Base-by-base conservation (phyloP, 2,888 invertebrate species). In the Dryobotodes eremita region DNA sequence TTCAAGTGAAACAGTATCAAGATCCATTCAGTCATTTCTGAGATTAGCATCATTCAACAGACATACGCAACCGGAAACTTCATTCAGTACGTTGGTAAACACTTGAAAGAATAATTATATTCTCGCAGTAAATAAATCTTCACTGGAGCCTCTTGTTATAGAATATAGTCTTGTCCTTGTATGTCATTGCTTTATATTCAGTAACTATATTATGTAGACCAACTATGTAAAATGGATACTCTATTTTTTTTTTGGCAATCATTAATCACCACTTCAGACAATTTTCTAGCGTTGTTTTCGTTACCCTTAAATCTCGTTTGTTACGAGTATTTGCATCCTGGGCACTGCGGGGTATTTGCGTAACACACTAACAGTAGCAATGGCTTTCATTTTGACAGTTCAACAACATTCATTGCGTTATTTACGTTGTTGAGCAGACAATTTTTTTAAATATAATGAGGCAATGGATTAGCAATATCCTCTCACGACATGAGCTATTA, bases 1-100 rank as follows among this genome's bases (percentile, higher is more conserved):
- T 4, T 7, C 42, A 42, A 42, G 42, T 42, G 42, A 42, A 42
- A 42, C 42, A 42, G 1, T 17, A 76, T 77, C 61, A 31, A 23
- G 10, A 62, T 78, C 20, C 20, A 61, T 62, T 23, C 62, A 53
- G 17, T 20, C 0, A 79, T 79, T 53, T 46, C 23, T 50, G 50
- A 61, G 61, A 75, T 75, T 50, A 75, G 42, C 50, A 62, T 31
- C 26, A 46, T 26, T 23, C 23, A 74, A 55, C 74, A 74, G 55
- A 55, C 31, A 79, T 15, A 79, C 4, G 53, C 31, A 55, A 79
- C 7, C 79, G n/a, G 79, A 76, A 76, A 76, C 65, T 5, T 65
- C 31, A 64, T 46, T 79, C 64, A 46, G 31, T 79, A 46, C 42
- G 15, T 79, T 64, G 20, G 53, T 31, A 64, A 79, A 79, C 66